These are phyloP conservation scores for Epistrophe grossulariae DNA, from an alignment of 2,888 invertebrate species.

Conservation along the genomic window DNA sequence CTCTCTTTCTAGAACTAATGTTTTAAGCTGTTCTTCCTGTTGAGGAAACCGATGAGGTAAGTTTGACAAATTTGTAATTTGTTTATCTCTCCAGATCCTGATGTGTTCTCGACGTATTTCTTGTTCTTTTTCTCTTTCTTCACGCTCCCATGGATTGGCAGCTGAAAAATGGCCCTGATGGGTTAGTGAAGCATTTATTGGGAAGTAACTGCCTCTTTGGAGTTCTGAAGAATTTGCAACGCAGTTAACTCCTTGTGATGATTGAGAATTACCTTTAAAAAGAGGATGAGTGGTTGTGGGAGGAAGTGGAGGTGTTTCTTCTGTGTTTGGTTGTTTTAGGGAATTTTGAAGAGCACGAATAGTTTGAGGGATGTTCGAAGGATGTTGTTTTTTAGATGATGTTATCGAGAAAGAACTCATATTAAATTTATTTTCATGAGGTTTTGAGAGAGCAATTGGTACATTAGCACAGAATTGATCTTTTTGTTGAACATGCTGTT, in stretches of 20 bases:
- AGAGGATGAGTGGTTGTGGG: conserved; percentile 90
- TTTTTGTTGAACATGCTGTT: conserved; percentile 35
- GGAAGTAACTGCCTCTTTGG: conserved; percentile 90
- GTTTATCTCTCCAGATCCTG: conserved; percentile 92
- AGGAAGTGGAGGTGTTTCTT: conserved; percentile 88
- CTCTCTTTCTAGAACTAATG: conserved; percentile 96
- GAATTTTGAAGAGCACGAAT: conserved; percentile 58
- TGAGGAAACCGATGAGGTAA: conserved; percentile 89
- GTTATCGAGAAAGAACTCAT: not conserved
- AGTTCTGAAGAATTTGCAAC: conserved; percentile 90
- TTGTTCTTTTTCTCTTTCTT: conserved; percentile 93
- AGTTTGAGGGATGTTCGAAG: conserved; percentile 23
- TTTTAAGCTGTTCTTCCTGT: conserved; percentile 94
- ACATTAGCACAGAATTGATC: conserved; percentile 42
- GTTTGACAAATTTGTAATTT: conserved; percentile 91
- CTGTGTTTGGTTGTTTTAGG: conserved; percentile 75
- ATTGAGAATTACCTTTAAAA: conserved; percentile 83
- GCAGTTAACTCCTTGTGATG: conserved; percentile 84
- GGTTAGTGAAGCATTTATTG: conserved; percentile 80
- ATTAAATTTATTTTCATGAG: conserved; percentile 16
- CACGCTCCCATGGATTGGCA: conserved; percentile 96
- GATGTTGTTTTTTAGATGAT: conserved; percentile 45
- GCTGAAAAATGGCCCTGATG: conserved; percentile 80
- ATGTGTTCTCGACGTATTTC: conserved; percentile 90
- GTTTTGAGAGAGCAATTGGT: conserved; percentile 26